Evolutionary conservation across 2,797 vertebrate species (phyloP).

Genomic region (Allobates femoralis): DNA sequence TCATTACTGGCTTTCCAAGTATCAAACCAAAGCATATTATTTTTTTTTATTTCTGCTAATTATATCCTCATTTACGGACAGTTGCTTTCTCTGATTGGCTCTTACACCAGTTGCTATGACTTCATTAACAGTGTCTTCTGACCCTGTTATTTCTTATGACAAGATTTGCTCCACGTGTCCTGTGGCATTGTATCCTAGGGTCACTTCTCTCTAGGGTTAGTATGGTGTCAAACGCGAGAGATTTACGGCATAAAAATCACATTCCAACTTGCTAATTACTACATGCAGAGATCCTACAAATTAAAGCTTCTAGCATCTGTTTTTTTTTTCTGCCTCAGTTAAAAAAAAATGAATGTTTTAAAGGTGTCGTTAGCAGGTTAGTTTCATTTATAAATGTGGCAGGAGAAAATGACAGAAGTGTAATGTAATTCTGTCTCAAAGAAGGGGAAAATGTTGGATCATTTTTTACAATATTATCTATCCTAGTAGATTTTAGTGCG

Average conservation of each 20-base stretch:
- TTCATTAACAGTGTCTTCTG: slow-evolving; percentile 84
- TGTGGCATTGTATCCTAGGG: slow-evolving; percentile 77
- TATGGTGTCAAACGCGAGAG: slow-evolving; percentile 75
- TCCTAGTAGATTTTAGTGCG: not conserved
- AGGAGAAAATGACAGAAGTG: slow-evolving; percentile 38
- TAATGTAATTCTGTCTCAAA: slow-evolving; percentile 65
- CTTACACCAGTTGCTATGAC: slow-evolving; percentile 81
- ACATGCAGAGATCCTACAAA: slow-evolving; percentile 71
- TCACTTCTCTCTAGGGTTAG: slow-evolving; percentile 75
- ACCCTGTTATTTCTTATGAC: slow-evolving; percentile 86
- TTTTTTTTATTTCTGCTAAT: slow-evolving; percentile 83
- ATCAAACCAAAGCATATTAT: slow-evolving; percentile 81
- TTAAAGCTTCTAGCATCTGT: slow-evolving; percentile 67
- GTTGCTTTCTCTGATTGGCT: slow-evolving; percentile 81
- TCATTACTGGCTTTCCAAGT: slow-evolving; percentile 80
- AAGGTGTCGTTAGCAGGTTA: slow-evolving; percentile 78
- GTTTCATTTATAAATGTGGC: slow-evolving; percentile 72
- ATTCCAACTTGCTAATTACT: slow-evolving; percentile 73
- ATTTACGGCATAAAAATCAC: slow-evolving; percentile 70
- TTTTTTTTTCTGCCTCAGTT: slow-evolving; percentile 19
- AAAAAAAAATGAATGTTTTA: slow-evolving; percentile 72
- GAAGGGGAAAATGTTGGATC: slow-evolving; percentile 47
- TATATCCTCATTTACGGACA: slow-evolving; percentile 85
- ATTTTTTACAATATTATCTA: slow-evolving; percentile 22
- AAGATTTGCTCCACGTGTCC: slow-evolving; percentile 80